Base-by-base conservation (phyloP, 2,888 invertebrate genomes). In the Gymnoscelis rufifasciata region DNA sequence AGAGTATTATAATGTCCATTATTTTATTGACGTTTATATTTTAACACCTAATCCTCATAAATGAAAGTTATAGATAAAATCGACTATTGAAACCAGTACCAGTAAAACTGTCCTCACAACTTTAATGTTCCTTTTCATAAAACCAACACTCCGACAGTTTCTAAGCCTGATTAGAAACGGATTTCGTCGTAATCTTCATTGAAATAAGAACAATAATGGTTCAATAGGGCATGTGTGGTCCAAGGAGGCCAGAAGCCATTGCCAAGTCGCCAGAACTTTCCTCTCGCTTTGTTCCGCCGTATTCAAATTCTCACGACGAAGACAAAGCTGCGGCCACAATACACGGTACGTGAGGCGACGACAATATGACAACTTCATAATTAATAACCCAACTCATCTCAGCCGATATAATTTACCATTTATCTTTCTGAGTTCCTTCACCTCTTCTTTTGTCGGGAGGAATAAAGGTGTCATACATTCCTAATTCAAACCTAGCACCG, bases 371-470 rank as follows among this genome's bases (percentile, higher is more conserved):
- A 80, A 72, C 82, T 82, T 78, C 78, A 83, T 87, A 87, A 87
- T 87, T 88, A 88, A 88, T 88, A 86, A 83, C 87, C 80, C 74
- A 78, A 75, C 74, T 82, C 83, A 86, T 87, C 82, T 78, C 71
- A 65, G 73, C 78, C 79, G 81, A 87, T 88, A 87, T 84, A 82
- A 87, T 87, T 83, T 83, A 78, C 57, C 83, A 86, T 87, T 84
- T 84, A 87, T 86, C 84, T 82, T 69, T 60, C 62, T 52, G 44
- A 80, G 87, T 80, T 86, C 80, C 77, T 84, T 83, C 73, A 86
- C 83, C 84, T 78, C 72, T 60, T 49, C 81, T 79, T 77, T 86
- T 88, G 87, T 87, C 74, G 74, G 74, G 48, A 55, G 56, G 61
- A 69, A 79, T 79, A 82, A 82, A 83, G 79, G 79, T 81, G 77